Percentiles rank a stretch among this genome's conserved stretches.
These are phyloP conservation scores for Chrysopa pallens DNA, from an alignment of 1,140 invertebrate genomes.

Conservation along the genomic window DNA sequence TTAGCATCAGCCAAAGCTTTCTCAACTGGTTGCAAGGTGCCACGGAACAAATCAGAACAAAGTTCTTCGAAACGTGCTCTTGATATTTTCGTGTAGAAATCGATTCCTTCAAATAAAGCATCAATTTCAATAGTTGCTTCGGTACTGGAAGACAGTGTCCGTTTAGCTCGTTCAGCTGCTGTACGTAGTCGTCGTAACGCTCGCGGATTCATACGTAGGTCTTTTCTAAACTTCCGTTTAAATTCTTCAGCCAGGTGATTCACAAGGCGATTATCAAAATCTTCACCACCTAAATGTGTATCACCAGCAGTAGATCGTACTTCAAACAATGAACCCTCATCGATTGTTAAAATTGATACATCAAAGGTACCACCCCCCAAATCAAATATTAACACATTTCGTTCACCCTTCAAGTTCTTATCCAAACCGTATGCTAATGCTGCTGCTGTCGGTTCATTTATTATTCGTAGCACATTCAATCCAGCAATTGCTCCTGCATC, in stretches of 20 bases:
- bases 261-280: conserved; percentile 69
- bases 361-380: conserved; percentile 64
- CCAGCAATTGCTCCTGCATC: conserved; percentile 61
- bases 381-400: conserved; percentile 56
- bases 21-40: conserved; percentile 33
- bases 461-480: conserved; percentile 64
- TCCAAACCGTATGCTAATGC: conserved; percentile 71
- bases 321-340: conserved; percentile 50
- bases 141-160: conserved; percentile 54
- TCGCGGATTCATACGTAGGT: conserved; percentile 13
- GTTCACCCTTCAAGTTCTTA: conserved; percentile 66
- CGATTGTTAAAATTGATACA: conserved; percentile 73
- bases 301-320: conserved; percentile 40
- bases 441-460: conserved; percentile 66
- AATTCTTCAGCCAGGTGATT: conserved; percentile 47
- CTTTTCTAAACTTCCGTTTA: conserved; percentile 24
- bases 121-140: conserved; percentile 55
- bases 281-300: conserved; percentile 49
- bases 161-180: conserved; percentile 61
- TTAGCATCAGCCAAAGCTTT: conserved; percentile 46
- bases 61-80: conserved; percentile 57
- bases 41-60: conserved; percentile 38
- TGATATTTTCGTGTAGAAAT: conserved; percentile 54
- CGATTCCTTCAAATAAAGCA: conserved; percentile 46
- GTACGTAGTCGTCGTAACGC: conserved; percentile 28